These are phyloP conservation scores for Tuberolachnus salignus DNA, from an alignment of 2,888 invertebrate genomes.

Conservation along the genomic window DNA sequence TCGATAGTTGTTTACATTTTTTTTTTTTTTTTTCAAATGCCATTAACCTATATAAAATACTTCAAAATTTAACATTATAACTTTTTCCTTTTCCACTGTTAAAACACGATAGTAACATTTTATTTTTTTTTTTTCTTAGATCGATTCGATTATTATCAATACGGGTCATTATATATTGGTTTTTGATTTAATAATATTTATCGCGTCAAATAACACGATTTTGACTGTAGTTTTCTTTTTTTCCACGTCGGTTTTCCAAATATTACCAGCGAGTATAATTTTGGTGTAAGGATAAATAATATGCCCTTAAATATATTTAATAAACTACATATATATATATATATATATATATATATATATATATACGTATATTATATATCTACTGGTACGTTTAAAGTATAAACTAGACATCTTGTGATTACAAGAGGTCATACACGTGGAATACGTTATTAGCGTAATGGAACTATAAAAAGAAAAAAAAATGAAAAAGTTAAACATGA, in stretches of 20 bases:
- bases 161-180: no score
- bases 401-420: background rate
- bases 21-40: no score
- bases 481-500: constrained; percentile 13
- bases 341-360: no score
- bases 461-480: background rate
- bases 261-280: background rate
- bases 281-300: background rate
- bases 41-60: no score
- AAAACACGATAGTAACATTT: no score
- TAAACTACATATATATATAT: background rate
- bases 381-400: background rate
- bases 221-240: background rate
- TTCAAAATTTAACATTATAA: no score
- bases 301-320: constrained; percentile 1
- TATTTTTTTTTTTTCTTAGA: no score
- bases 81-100: no score
- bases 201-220: background rate
- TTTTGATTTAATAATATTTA: no score
- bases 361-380: background rate
- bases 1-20: no score
- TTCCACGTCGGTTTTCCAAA: background rate
- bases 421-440: constrained; percentile 35
- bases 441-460: constrained; percentile 27
- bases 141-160: no score